These are phyloP conservation scores for Trogon melanurus DNA, from an alignment of 2,113 vertebrate genomes.

Conservation along the genomic window DNA sequence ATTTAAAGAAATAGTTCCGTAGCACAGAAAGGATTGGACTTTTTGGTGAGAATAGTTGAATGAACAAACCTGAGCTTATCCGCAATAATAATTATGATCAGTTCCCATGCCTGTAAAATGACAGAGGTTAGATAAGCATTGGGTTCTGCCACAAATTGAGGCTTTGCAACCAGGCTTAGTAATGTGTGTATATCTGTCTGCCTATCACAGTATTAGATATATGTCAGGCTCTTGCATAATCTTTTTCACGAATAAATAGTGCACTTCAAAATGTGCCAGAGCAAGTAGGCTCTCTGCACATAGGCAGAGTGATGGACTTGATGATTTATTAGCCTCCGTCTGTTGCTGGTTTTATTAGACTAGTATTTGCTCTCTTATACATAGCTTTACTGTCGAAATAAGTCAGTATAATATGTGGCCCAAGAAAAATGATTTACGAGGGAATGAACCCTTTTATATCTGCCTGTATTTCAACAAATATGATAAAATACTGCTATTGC, in stretches of 20 bases:
- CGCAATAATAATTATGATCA: not conserved
- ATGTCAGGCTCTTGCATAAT: not conserved
- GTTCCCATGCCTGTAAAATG: not conserved
- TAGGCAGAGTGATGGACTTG: not conserved
- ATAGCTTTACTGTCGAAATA: not conserved
- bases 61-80: not conserved
- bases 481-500: not conserved
- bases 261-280: not conserved
- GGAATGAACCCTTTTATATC: not conserved
- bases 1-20: not conserved
- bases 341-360: not conserved
- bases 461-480: not conserved
- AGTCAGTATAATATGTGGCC: not conserved
- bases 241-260: slow-evolving; percentile 1
- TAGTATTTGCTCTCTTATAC: not conserved
- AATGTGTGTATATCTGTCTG: not conserved
- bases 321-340: not conserved
- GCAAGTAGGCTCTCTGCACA: not conserved
- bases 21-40: not conserved
- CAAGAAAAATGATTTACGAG: not conserved
- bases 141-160: not conserved
- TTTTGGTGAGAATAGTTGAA: not conserved
- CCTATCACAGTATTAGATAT: not conserved
- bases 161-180: not conserved
- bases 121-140: not conserved